A percentile compares a stretch with the other conserved stretches of the same genome.
These are phyloP conservation scores for Eremobia ochroleuca DNA, from an alignment of 2,888 invertebrate species.

Conservation along the genomic window DNA sequence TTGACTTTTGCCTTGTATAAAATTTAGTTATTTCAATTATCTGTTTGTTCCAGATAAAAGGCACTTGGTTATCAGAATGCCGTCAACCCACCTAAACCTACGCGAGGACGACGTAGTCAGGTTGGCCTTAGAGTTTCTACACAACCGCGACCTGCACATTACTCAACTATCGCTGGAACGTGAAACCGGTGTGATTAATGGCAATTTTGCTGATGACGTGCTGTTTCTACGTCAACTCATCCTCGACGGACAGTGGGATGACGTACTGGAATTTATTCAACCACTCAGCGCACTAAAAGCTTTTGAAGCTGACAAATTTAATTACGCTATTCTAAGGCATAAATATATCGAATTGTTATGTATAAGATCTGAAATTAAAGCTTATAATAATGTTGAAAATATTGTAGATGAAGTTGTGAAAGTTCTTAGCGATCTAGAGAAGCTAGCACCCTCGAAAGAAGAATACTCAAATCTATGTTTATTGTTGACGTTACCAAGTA, in stretches of 20 bases:
- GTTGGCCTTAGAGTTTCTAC: conserved; percentile 95
- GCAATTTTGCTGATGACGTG: conserved; percentile 97
- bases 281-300: conserved; percentile 96
- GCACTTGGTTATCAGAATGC: conserved; percentile 89
- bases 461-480: conserved; percentile 98
- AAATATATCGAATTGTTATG: conserved; percentile 98
- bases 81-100: conserved; percentile 95
- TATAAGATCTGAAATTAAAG: conserved; percentile 98
- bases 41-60: conserved; percentile 75
- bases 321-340: conserved; percentile 96
- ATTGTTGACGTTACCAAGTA: conserved; percentile 96
- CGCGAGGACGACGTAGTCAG: conserved; percentile 97
- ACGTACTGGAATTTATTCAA: conserved; percentile 98
- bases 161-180: conserved; percentile 97
- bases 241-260: conserved; percentile 99
- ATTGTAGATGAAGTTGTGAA: conserved; percentile 98
- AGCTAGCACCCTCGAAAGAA: conserved; percentile 97
- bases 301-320: conserved; percentile 96
- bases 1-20: background rate
- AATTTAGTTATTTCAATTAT: conserved; percentile 7
- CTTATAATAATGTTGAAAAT: conserved; percentile 96
- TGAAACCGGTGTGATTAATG: conserved; percentile 98
- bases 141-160: conserved; percentile 97
- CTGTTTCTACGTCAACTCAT: conserved; percentile 98
- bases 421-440: conserved; percentile 97